Evolutionary conservation across 1,140 invertebrate species (phyloP).

Genomic region (Paracyclopina nana): DNA sequence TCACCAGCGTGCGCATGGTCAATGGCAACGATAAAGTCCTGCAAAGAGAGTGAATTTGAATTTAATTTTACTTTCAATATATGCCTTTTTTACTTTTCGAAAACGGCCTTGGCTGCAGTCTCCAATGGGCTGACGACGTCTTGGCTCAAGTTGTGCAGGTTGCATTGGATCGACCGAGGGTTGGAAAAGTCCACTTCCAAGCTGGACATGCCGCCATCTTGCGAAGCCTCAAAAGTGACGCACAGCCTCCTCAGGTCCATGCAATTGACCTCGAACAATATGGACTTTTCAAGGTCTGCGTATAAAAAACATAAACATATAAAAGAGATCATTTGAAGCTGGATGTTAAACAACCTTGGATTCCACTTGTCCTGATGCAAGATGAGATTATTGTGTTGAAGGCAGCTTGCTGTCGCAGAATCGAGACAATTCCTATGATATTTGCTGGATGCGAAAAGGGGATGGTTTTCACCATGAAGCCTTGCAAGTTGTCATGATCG

Average conservation of each 20-base stretch:
- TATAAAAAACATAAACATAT: neutral
- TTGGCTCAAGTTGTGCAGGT: constrained; percentile 37
- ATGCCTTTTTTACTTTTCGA: neutral
- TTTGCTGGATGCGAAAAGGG: constrained; percentile 80
- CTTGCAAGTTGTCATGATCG: constrained; percentile 42
- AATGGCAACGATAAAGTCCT: neutral
- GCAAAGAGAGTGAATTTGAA: neutral
- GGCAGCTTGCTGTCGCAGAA: constrained; percentile 67
- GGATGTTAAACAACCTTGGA: constrained; percentile 34
- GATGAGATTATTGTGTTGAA: constrained; percentile 70
- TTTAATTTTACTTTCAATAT: neutral
- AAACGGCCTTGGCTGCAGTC: neutral
- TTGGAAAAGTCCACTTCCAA: constrained; percentile 75
- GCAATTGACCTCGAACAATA: constrained; percentile 74
- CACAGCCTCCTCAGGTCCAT: constrained; percentile 66
- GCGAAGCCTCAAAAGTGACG: constrained; percentile 71
- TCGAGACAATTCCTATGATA: constrained; percentile 62
- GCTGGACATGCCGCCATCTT: constrained; percentile 71
- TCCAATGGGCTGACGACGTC: neutral
- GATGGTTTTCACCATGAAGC: constrained; percentile 56
- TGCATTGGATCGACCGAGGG: constrained; percentile 42
- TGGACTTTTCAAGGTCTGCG: constrained; percentile 45
- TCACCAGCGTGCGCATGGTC: neutral
- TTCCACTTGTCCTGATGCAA: constrained; percentile 49
- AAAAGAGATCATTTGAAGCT: neutral